Evolutionary conservation across 2,113 vertebrate genomes (phyloP).

Genomic region (Callipepla squamata): DNA sequence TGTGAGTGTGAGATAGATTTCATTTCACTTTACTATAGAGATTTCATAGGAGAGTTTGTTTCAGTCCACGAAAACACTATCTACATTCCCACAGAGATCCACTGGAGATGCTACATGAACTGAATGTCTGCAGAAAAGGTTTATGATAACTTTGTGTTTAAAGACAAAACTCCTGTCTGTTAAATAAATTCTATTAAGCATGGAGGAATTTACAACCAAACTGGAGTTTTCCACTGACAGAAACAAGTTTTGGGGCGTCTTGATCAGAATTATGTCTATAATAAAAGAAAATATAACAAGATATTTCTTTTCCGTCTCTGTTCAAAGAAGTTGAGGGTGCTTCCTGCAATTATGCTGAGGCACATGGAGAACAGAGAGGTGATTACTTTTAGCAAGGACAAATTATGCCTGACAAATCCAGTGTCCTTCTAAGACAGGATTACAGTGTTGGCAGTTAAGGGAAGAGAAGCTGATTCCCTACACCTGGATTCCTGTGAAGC

Average conservation of each 20-base stretch:
- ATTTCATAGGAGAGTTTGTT: background rate
- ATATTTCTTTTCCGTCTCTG: background rate
- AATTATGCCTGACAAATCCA: too few relatives aligned
- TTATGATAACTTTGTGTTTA: background rate
- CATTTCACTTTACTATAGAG: background rate
- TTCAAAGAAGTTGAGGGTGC: too few relatives aligned
- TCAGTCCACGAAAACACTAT: rapidly evolving
- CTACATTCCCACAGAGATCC: background rate
- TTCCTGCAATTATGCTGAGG: too few relatives aligned
- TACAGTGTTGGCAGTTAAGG: too few relatives aligned
- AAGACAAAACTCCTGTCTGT: background rate
- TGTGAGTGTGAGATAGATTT: background rate
- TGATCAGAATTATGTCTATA: background rate
- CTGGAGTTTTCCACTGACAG: background rate
- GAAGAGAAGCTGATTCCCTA: too few relatives aligned
- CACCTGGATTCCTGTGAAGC: too few relatives aligned
- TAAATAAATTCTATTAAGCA: background rate
- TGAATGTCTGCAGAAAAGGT: background rate
- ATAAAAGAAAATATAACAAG: background rate
- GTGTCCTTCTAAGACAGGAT: too few relatives aligned
- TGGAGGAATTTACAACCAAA: background rate
- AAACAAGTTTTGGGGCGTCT: background rate
- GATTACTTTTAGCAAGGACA: too few relatives aligned
- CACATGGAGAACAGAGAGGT: too few relatives aligned
- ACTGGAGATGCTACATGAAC: background rate